Conservation (phyloP, 1,140 invertebrate species). For the Caerostris darwini region DNA sequence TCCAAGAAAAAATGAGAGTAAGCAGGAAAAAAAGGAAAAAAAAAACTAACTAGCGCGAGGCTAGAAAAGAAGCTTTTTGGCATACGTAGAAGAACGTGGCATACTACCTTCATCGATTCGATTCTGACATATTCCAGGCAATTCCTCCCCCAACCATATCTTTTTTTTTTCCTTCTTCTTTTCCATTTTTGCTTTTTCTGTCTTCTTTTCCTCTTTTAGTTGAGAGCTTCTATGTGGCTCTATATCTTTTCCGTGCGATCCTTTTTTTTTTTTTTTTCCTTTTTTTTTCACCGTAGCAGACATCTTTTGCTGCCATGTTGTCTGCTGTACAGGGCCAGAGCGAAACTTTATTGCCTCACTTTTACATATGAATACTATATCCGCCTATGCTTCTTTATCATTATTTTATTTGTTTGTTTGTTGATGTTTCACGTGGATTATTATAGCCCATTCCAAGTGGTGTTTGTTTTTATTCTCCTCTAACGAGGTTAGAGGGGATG, state of each 20-base stretch:
- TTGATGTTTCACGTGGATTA: slow-evolving; percentile 55
- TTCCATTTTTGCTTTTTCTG: slow-evolving; percentile 50
- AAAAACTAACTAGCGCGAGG: slow-evolving; percentile 11
- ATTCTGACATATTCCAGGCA: slow-evolving; percentile 77
- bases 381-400: not conserved
- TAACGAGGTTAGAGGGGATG: not conserved
- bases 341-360: slow-evolving; percentile 74
- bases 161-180: slow-evolving; percentile 23
- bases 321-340: slow-evolving; percentile 63
- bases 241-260: slow-evolving; percentile 52
- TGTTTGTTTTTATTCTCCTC: not conserved
- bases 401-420: slow-evolving; percentile 37
- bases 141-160: slow-evolving; percentile 34
- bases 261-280: slow-evolving; percentile 3
- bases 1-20: too few relatives aligned
- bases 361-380: slow-evolving; percentile 43
- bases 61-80: slow-evolving; percentile 63
- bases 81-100: slow-evolving; percentile 56
- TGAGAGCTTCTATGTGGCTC: slow-evolving; percentile 70
- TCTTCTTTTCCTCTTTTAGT: slow-evolving; percentile 66
- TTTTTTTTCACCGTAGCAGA: not conserved
- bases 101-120: slow-evolving; percentile 77
- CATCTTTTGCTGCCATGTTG: slow-evolving; percentile 72
- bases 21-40: slow-evolving; percentile 9
- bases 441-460: not conserved